Base-by-base conservation (phyloP, 2,888 invertebrate species). In the Dolichopus griseipennis region DNA sequence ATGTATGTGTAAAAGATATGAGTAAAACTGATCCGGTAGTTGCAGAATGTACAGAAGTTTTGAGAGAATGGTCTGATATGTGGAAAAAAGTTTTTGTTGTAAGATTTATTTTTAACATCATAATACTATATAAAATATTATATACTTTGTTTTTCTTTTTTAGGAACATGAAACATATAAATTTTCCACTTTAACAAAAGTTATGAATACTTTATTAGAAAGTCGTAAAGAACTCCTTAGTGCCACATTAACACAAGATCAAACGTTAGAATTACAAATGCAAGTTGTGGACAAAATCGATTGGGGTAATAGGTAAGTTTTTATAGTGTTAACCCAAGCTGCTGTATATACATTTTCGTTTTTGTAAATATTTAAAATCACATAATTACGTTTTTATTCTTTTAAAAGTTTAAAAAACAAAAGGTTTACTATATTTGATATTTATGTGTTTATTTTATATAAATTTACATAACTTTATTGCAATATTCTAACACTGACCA, bases 31-130 rank as follows among this genome's bases (percentile, higher is more conserved):
- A 97, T 83, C 89, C 92, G 0, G 88, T 95, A n/a, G 92, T 95
- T 1, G 86, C 90, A 67, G 96, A 97, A 83, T 93, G 95, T 67
- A 92, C 94, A 0, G 89, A 92, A 72, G 95, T 95, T 0, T 83
- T 96, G 64, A 84, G 95, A 77, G 97, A 97, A 87, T 97, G 97
- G 97, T 92, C 91, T 20, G 85, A 90, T 73, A 89, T 94, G 72
- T 96, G 96, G 96, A 95, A 95, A 78, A 89, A 89, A 73, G 86
- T 95, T 65, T 96, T 91, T 85, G 91, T 95, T 86, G 95, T 95
- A 83, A 83, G 89, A 22, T 6, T 22, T n/a, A 62, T 62, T 22
- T 83, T 69, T 68, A 71, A 65, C 62, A 66, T 69, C 20, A 10
- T 34, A 65, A 1, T 62, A 9, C 8, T 21, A 22, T n/a, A n/a